Base-by-base conservation (phyloP, 2,888 invertebrate genomes). In the Cordilura impudica region DNA sequence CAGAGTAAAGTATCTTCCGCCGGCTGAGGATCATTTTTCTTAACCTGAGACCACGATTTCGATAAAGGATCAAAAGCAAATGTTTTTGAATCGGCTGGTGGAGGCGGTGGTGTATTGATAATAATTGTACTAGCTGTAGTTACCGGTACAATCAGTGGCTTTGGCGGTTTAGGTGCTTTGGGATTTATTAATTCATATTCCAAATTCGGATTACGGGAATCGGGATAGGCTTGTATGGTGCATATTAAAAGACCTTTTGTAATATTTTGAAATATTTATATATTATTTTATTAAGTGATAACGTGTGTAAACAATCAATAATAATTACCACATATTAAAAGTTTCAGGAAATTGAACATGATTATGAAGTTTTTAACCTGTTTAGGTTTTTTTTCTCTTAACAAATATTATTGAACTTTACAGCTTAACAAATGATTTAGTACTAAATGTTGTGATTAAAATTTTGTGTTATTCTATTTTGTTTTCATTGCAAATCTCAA, bases 111-210 rank as follows among this genome's bases (percentile, higher is more conserved):
- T 1, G 86, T 84, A 26, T 84, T 79, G 6, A 83, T 78, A n/a
- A 70, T 8, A 16, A 83, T 73, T 29, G 78, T 75, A n/a, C 78
- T 69, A 0, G 84, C 83, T 2, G 85, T 85, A 0, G 82, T 81
- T 12, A 84, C 81, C 0, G 87, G 84, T 21, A 85, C 81, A 51
- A 86, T 53, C 1, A 63, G 58, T 0, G 87, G 85, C 54, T 83
- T 84, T 2, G 51, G 26, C 5, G 60, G 76, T 53, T 80, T 76
- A 35, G 81, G 78, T 21, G 72, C 72, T 18, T 66, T 76, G 18
- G 81, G 83, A 51, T 82, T 84, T n/a, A 88, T 84, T 21, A 88
- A 83, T 73, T 89, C 88, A 74, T 88, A 89, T 74, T 89, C 88
- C 16, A 84, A 83, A 81, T 87, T 87, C 8, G 87, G 87, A 81